A percentile compares a stretch with the other conserved stretches of the same genome.
phyloP scores from a whole-genome alignment of 2,113 vertebrate genomes.

The Gymnorhina tibicen region DNA sequence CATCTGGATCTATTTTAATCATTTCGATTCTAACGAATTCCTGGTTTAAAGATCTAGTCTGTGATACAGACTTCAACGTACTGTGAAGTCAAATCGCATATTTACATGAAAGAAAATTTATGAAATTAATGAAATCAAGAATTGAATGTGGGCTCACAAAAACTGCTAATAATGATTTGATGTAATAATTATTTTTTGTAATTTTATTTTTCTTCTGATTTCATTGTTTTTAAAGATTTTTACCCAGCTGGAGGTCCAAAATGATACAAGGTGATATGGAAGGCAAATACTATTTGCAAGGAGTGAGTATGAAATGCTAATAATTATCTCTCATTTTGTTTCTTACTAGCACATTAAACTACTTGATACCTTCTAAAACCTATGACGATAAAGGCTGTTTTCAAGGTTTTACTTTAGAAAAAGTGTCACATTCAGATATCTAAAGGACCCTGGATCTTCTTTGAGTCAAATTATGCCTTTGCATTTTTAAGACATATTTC shows the following conservation, averaged over 20 bases:
- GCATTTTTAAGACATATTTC: neutral
- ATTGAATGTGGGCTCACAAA: neutral
- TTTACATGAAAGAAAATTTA: neutral
- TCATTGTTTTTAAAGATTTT: neutral
- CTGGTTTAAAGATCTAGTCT: neutral
- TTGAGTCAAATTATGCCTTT: neutral
- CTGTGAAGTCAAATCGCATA: neutral
- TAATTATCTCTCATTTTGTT: neutral
- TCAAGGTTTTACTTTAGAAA: neutral
- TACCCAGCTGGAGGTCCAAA: neutral
- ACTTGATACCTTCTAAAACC: neutral
- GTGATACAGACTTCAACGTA: neutral
- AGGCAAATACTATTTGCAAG: neutral
- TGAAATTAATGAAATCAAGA: neutral
- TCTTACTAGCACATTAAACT: neutral
- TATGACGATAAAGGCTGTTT: neutral
- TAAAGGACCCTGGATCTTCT: neutral
- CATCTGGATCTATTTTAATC: neutral
- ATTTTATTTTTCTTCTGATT: neutral
- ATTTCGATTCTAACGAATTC: neutral
- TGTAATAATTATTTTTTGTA: neutral
- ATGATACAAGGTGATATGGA: neutral
- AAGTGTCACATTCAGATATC: neutral
- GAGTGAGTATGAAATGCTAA: neutral
- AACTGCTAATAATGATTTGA: neutral